A percentile compares a stretch with the other conserved stretches of the same genome.
Conservation (phyloP, 2,113 vertebrate genomes). For the Misgurnus anguillicaudatus region DNA sequence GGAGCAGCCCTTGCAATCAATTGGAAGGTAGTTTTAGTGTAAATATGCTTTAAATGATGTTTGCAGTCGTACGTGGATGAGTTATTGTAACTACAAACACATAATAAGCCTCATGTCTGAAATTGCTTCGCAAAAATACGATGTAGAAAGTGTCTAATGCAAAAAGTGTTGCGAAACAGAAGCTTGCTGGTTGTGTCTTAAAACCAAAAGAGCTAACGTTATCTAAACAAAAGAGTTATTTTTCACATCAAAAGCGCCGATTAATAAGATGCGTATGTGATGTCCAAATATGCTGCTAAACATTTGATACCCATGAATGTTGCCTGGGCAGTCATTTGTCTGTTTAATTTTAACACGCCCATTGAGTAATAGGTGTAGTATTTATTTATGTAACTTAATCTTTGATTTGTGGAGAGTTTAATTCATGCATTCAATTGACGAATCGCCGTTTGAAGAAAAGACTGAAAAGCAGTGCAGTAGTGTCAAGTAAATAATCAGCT, state of each 20-base stretch:
- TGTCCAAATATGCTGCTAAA: not conserved
- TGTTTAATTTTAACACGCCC: not conserved
- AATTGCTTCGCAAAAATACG: not conserved
- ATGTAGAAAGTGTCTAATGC: conserved; percentile 4
- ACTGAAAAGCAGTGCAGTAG: not conserved
- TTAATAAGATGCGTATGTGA: too few species aligned
- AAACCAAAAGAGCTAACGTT: not conserved
- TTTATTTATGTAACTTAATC: not conserved
- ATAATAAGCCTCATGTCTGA: not conserved
- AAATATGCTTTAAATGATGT: not conserved
- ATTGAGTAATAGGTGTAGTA: not conserved
- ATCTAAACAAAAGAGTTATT: not conserved
- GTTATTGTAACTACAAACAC: not conserved
- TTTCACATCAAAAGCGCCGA: not conserved
- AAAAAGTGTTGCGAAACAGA: conserved; percentile 27
- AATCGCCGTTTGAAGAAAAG: not conserved
- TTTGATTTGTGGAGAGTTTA: not conserved
- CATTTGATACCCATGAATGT: not conserved
- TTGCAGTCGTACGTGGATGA: not conserved
- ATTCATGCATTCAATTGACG: not conserved
- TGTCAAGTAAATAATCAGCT: not conserved
- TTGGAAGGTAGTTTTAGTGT: conserved; percentile 61
- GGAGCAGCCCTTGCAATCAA: conserved; percentile 64
- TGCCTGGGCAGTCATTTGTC: not conserved
- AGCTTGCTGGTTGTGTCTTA: conserved; percentile 18